A percentile compares a stretch with the other conserved stretches of the same genome.
Evolutionary conservation across 2,888 invertebrate species (phyloP).

Genomic region (Zootermopsis nevadensis): DNA sequence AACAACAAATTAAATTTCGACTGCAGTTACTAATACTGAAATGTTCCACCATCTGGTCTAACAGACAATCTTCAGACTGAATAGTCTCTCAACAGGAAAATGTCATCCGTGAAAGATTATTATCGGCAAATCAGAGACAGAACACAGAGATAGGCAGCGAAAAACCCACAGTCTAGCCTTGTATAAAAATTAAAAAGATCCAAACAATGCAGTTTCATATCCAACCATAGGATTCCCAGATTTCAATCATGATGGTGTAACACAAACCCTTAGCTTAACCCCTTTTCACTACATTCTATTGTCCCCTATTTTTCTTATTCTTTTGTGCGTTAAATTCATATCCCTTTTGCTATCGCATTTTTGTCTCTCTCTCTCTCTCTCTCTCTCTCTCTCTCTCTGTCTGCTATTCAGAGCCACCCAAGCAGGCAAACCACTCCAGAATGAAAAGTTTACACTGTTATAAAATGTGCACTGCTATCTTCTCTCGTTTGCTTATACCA

Average conservation of each 20-base stretch:
- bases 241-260: conserved; percentile 26
- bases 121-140: background rate
- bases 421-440: background rate
- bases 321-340: conserved; percentile 36
- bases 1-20: too few species aligned
- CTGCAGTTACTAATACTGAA: too few species aligned
- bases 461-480: background rate
- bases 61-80: background rate
- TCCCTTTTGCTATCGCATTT: conserved; percentile 11
- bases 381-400: too few species aligned
- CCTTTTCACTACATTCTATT: background rate
- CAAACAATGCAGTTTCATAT: conserved; percentile 24
- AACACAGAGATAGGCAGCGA: background rate
- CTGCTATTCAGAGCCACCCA: conserved; percentile 4
- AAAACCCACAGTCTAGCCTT: background rate
- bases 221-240: conserved; percentile 26
- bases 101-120: background rate
- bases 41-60: background rate
- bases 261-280: conserved; percentile 9
- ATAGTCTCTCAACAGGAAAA: background rate
- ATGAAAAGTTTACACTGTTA: background rate
- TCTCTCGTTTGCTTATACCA: too few species aligned
- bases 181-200: conserved; percentile 29
- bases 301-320: conserved; percentile 28
- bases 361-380: too few species aligned